Conservation (phyloP, 2,888 invertebrate species). For the Rhamphomyia laevipes region DNA sequence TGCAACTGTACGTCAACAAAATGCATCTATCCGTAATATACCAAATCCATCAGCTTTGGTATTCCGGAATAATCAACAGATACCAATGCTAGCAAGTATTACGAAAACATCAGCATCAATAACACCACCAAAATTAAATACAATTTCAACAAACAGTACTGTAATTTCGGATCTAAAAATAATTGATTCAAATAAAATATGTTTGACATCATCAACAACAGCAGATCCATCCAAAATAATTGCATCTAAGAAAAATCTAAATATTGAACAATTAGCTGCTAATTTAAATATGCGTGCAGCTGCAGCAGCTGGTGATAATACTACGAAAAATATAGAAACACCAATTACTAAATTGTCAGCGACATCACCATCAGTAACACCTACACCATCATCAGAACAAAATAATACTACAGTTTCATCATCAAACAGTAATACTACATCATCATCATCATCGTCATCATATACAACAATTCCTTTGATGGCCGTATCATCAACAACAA, state of each 20-base stretch:
- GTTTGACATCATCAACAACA: constrained; percentile 11
- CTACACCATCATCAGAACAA: constrained; percentile 3
- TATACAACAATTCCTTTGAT: not conserved
- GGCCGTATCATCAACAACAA: not conserved
- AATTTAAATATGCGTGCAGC: constrained; percentile 32
- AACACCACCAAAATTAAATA: not conserved
- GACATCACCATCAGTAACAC: constrained; percentile 13
- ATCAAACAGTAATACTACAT: not conserved
- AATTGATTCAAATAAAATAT: not conserved
- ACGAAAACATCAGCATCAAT: constrained; percentile 15
- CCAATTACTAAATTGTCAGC: constrained; percentile 4
- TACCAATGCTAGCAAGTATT: constrained; percentile 20
- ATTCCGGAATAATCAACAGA: constrained; percentile 39
- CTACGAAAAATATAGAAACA: constrained; percentile 26
- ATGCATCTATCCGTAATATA: constrained; percentile 50
- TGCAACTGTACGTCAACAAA: constrained; percentile 36
- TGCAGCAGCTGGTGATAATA: constrained; percentile 23
- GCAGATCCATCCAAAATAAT: constrained; percentile 15
- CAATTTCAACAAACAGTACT: too few relatives aligned
- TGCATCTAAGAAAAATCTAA: constrained; percentile 27
- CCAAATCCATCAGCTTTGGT: constrained; percentile 51
- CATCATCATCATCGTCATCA: too few relatives aligned
- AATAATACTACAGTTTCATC: not conserved
- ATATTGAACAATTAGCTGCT: constrained; percentile 36
- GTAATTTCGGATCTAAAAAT: too few relatives aligned